Base-by-base conservation (phyloP, 2,797 vertebrate species). In the Cottoperca gobio region DNA sequence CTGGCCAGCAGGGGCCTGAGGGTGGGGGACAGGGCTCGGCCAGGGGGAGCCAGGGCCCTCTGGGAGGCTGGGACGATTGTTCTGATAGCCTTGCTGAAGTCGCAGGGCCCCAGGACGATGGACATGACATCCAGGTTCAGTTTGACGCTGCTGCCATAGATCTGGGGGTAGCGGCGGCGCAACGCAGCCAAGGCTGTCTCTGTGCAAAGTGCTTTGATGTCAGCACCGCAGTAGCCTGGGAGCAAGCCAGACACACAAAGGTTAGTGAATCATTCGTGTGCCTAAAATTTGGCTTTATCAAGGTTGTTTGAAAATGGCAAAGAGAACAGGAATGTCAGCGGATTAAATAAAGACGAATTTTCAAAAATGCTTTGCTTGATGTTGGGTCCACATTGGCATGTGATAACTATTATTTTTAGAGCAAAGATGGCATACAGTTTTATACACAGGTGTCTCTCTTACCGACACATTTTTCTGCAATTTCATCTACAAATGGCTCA, bases 141-240 rank as follows among this genome's bases (percentile, higher is more conserved):
- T 71, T 98, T 99, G 86, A 97, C 96, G 57, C 97, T 98, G 94
- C 97, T 98, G 89, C 95, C 93, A 50, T 99, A 99, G 89, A 99
- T 99, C 95, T 99, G 98, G 11, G 98, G 98, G 69, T 99, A 99
- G 71, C 97, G 96, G 67, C 98, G 96, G 54, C 98, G 95, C 85
- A 99, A 91, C 45, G 98, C 98, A 72, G 95, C 96, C 93, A 99
- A 95, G 85, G 97, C 96, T 74, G 98, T 96, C 95, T 99, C 98
- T 78, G 98, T 99, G 95, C 98, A 99, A 97, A 99, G 96, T 95
- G 98, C 98, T 97, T 99, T 99, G 88, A 99, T 96, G 92, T 99
- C 98, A 57, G 98, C 98, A 81, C 98, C 98, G 42, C 98, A 99
- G 93, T 99, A 99, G 89, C 98, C 98, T 99, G 84, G 11, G 42